Base-by-base conservation (phyloP, 2,113 vertebrate genomes). In the Mesembrinibis cayennensis region DNA sequence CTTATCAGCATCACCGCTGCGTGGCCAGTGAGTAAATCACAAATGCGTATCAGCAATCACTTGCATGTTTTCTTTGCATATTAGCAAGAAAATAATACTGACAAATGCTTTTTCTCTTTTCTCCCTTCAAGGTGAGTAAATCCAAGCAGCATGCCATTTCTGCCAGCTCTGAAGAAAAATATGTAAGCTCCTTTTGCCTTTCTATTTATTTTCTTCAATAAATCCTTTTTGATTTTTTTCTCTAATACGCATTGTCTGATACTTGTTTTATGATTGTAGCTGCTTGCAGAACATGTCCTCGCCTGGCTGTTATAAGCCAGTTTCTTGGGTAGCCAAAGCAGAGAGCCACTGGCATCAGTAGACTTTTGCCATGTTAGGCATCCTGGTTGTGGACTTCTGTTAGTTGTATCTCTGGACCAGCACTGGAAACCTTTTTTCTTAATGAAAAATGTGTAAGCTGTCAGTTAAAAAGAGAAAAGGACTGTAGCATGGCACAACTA, bases 11-110 rank as follows among this genome's bases (percentile, higher is more conserved):
- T 98, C 3, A 44, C 97, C 6, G 81, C 74, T 26, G 92, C 98
- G 59, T 78, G 97, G 50, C 98, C 98, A 26, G 98, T 98, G 82
- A 98, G 98, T 98, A 97, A 36, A 82, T 32, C 32, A 63, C 62
- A 74, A 65, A 53, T 38, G 30, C 22, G 0, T 27, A 56, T 26
- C 42, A 93, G 38, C 53, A 58, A 79, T 53, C 13, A 63, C 30
- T 40, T 72, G 14, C 20, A 15, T n/a, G 25, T 78, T 89, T 66
- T 52, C 55, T 87, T 65, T 40, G 21, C 56, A 30, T 20, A 13
- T 63, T 40, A 59, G 38, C 1, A 22, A 85, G 6, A 77, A 87
- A 52, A 61, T 72, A 56, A 87, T 40, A 71, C 21, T 86, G 20
- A 92, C 14, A 73, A 95, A 80, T 62, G 40, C 16, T 82, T 82